Evolutionary conservation across 2,888 invertebrate genomes (phyloP).

Genomic region (Orthosia cruda): DNA sequence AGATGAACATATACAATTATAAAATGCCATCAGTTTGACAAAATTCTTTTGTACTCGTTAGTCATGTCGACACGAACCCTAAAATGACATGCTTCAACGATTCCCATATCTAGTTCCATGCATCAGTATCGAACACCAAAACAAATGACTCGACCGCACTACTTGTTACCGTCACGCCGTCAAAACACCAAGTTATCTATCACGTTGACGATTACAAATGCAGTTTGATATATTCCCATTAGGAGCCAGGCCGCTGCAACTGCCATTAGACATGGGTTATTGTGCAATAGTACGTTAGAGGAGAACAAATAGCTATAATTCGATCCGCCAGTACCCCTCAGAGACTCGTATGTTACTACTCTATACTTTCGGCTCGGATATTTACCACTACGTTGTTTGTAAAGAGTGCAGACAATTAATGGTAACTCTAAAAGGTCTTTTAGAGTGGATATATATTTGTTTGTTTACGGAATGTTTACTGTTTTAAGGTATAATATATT

Average conservation of each 20-base stretch:
- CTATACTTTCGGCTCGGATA: conserved; percentile 54
- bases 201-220: conserved; percentile 59
- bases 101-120: background rate
- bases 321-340: conserved; percentile 79
- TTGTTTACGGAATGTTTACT: conserved; percentile 24
- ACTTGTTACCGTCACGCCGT: conserved; percentile 24
- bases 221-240: conserved; percentile 63
- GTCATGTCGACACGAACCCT: background rate
- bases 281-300: conserved; percentile 70
- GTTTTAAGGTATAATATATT: background rate
- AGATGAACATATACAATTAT: too few species aligned
- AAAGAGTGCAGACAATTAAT: conserved; percentile 73
- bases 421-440: conserved; percentile 64
- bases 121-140: conserved; percentile 6
- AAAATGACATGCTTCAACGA: background rate
- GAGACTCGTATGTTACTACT: conserved; percentile 78
- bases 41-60: too few species aligned
- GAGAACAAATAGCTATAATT: conserved; percentile 85
- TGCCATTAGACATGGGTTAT: conserved; percentile 75
- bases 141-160: conserved; percentile 12
- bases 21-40: too few species aligned
- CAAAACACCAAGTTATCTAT: conserved; percentile 42
- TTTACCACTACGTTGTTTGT: conserved; percentile 72
- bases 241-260: conserved; percentile 53
- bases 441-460: conserved; percentile 46